Base-by-base conservation (phyloP, 2,113 vertebrate genomes). In the Equus quagga region DNA sequence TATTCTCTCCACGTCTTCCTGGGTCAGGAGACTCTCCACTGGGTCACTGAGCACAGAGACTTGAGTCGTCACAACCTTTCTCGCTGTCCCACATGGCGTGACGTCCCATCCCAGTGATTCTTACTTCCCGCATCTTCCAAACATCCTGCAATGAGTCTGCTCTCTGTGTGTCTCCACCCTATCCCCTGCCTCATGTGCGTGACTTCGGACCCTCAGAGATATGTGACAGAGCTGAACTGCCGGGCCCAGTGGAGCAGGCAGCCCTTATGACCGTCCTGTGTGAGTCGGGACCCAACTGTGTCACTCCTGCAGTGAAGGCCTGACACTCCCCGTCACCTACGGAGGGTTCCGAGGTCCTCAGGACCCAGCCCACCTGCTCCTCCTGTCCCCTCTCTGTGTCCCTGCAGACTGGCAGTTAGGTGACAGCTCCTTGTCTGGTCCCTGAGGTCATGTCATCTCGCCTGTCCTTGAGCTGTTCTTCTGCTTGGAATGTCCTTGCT, bases 181-280 rank as follows among this genome's bases (percentile, higher is more conserved):
- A 41, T 41, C 36, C 36, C 36, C 51, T 15, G 17, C n/a, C 24
- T 1, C 51, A 6, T 2, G 6, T 3, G 5, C 1, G 5, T 17
- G 54, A 24, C 49, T 33, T 31, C 26, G 46, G 78, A 26, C 49
- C 6, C 1, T 0, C 6, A 19, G 84, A 28, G 49, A 44, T 11
- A 10, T 36, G 13, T 13, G 36, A 26, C 24, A n/a, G 46, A 41
- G 13, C 49, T 41, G 36, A 41, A 41, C 46, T 14, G 65, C 23
- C 21, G 1, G 13, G 28, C 17, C 1, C 1, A 60, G 44, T 19
- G 5, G 44, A 3, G 46, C 3, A 54, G 44, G 64, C 0, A 3
- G 33, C 14, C 23, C 8, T 11, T 24, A 0, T 3, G 10, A 26
- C n/a, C 1, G 0, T 8, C 23, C n/a, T 5, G 83, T 0, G 3